These are phyloP conservation scores for Chironomus striatipennis DNA, from an alignment of 1,140 invertebrate species.

Conservation along the genomic window DNA sequence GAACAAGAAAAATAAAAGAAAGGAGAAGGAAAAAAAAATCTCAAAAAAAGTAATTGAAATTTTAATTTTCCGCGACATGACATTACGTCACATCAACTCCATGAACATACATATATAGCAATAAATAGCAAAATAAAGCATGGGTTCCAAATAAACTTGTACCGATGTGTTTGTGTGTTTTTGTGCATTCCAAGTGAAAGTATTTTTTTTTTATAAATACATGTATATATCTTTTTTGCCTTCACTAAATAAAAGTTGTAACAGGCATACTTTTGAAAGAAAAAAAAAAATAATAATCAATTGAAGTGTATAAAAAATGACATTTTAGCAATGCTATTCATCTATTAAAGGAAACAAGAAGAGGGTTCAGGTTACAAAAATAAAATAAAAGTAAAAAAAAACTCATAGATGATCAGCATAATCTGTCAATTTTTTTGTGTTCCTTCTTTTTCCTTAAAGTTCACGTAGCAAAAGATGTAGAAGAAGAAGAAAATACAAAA, in stretches of 20 bases:
- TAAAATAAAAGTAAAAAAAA: no score
- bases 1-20: background rate
- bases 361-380: no score
- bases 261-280: background rate
- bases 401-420: no score
- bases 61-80: conserved; percentile 21
- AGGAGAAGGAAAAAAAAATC: background rate
- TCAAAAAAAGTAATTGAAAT: conserved; percentile 2
- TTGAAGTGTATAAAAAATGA: background rate
- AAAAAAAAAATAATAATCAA: conserved; percentile 6
- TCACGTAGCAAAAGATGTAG: no score
- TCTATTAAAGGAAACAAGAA: no score
- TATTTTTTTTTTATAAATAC: conserved; percentile 18
- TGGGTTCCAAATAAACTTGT: conserved; percentile 14
- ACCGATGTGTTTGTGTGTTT: background rate
- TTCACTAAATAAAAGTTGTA: background rate
- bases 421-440: no score
- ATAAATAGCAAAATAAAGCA: background rate
- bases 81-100: conserved; percentile 10
- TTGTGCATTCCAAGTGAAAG: conserved; percentile 23
- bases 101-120: background rate
- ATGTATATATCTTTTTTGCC: background rate
- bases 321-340: background rate
- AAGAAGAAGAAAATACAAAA: no score
- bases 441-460: no score